phyloP scores from a whole-genome alignment of 2,113 vertebrate species.

The Hemiprocne comata region DNA sequence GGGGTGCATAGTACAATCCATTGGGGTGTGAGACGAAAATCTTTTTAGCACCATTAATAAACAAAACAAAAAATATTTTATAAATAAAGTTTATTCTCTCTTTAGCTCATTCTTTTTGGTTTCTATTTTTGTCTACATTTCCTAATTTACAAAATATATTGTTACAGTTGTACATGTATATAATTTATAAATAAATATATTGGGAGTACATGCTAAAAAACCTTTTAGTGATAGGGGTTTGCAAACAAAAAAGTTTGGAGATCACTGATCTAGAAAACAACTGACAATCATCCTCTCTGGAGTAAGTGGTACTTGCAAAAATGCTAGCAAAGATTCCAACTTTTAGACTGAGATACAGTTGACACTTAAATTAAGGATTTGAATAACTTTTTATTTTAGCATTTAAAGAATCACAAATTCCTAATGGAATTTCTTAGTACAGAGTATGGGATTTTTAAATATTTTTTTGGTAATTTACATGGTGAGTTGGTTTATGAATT shows the following conservation, averaged over 20 bases:
- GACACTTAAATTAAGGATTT: background rate
- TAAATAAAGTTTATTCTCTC: background rate
- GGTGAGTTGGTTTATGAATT: background rate
- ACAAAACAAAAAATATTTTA: background rate
- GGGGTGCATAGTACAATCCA: rapidly evolving
- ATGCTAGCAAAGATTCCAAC: background rate
- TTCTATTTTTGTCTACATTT: background rate
- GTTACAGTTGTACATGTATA: background rate
- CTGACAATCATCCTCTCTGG: background rate
- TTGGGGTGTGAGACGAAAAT: background rate
- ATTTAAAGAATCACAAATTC: background rate
- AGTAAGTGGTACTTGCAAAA: background rate
- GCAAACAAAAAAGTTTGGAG: background rate
- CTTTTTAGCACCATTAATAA: background rate
- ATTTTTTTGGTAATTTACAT: background rate
- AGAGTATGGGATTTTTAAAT: background rate
- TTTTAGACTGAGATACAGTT: background rate
- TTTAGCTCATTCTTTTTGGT: background rate
- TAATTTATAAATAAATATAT: background rate
- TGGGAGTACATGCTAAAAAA: background rate
- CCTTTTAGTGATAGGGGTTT: background rate
- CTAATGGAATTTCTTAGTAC: background rate
- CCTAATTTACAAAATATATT: background rate
- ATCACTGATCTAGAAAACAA: background rate
- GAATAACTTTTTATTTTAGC: background rate